These are phyloP conservation scores for Chelonus insularis DNA, from an alignment of 1,140 invertebrate species.

Conservation along the genomic window DNA sequence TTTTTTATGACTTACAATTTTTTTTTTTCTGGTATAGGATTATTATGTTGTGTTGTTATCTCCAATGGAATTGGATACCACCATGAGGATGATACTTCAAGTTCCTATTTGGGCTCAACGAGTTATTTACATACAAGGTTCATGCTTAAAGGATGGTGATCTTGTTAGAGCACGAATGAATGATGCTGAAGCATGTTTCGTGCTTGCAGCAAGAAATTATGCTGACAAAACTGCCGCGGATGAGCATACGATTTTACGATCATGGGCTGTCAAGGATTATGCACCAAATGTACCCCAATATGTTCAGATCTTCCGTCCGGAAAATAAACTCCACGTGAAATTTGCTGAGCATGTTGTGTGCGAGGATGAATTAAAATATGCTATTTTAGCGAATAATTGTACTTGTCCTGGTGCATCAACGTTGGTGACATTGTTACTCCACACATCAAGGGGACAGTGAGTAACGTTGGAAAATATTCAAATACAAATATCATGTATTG, in stretches of 20 bases:
- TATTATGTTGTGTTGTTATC: constrained; percentile 95
- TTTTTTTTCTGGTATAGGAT: constrained; percentile 66
- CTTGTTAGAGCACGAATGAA: constrained; percentile 92
- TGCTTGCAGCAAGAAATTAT: constrained; percentile 91
- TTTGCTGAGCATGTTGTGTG: constrained; percentile 98
- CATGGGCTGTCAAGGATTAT: constrained; percentile 98
- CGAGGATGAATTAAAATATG: constrained; percentile 97
- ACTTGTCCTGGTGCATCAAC: constrained; percentile 96
- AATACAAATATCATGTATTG: too few species aligned
- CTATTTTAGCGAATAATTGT: constrained; percentile 95
- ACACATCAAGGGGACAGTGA: constrained; percentile 95
- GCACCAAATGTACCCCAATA: constrained; percentile 95
- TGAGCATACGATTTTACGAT: constrained; percentile 93
- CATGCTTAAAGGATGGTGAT: constrained; percentile 92
- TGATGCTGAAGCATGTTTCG: constrained; percentile 95
- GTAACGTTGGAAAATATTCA: too few species aligned
- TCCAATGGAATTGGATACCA: constrained; percentile 95
- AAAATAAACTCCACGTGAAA: constrained; percentile 98
- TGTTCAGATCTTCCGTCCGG: constrained; percentile 96
- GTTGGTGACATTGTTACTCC: constrained; percentile 89
- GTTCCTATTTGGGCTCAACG: constrained; percentile 97
- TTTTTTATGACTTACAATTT: not conserved
- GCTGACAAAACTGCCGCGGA: constrained; percentile 96
- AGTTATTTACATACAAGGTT: constrained; percentile 97
- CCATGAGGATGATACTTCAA: constrained; percentile 96